phyloP scores from a whole-genome alignment of 2,113 vertebrate species.

The Engystomops pustulosus region DNA sequence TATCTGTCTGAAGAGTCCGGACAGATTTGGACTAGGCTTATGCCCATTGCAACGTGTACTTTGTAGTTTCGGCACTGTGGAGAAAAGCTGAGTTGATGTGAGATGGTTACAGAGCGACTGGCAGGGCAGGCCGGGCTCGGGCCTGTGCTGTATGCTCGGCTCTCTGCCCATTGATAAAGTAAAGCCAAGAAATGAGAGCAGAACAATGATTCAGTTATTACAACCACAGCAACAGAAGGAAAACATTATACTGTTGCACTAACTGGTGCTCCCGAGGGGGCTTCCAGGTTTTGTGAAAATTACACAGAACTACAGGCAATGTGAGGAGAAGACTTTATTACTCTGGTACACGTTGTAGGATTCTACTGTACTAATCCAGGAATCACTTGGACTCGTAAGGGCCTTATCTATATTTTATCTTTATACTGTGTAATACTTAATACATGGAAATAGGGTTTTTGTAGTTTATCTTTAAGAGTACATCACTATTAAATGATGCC shows the following conservation, averaged over 20 bases:
- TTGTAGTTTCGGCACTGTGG: not conserved
- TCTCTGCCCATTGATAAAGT: slow-evolving; percentile 34
- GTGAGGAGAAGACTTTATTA: not conserved
- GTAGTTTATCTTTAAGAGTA: too few species aligned
- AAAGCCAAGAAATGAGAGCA: slow-evolving; percentile 35
- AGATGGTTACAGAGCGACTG: not conserved
- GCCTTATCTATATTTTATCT: too few species aligned
- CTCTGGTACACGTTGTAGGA: not conserved
- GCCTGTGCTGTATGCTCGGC: slow-evolving; percentile 7
- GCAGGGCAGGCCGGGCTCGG: slow-evolving; percentile 1
- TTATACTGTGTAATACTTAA: too few species aligned
- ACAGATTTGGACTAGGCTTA: not conserved
- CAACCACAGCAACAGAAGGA: slow-evolving; percentile 45
- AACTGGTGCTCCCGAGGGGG: not conserved
- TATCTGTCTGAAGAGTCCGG: not conserved
- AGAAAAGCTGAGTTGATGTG: not conserved
- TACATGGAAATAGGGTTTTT: too few species aligned
- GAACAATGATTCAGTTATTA: slow-evolving; percentile 45
- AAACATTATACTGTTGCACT: slow-evolving; percentile 26
- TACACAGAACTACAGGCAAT: not conserved
- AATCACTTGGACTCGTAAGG: not conserved
- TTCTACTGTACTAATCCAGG: too few species aligned
- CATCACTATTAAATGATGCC: too few species aligned
- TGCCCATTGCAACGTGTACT: not conserved
- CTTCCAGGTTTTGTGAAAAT: slow-evolving; percentile 32